Evolutionary conservation across 2,888 invertebrate genomes (phyloP).

Genomic region (Ectemnius continuus): DNA sequence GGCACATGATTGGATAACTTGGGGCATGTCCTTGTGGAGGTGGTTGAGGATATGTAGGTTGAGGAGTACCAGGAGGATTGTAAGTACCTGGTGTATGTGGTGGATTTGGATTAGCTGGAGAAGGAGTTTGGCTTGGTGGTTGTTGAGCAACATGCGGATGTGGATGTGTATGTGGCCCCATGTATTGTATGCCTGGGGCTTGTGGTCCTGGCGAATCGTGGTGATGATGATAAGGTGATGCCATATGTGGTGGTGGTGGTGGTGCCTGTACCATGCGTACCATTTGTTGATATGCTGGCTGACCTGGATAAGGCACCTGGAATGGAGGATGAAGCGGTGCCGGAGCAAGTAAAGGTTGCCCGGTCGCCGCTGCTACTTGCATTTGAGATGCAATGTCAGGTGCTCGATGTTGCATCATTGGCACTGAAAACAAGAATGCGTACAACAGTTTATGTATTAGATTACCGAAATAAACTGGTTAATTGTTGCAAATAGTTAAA

Average conservation of each 20-base stretch:
- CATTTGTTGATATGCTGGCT: conserved; percentile 79
- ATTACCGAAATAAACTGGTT: not conserved
- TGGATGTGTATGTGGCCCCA: conserved; percentile 79
- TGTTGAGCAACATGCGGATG: conserved; percentile 74
- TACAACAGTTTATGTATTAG: not conserved
- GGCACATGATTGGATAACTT: conserved; percentile 82
- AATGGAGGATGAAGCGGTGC: conserved; percentile 86
- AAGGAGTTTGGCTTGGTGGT: conserved; percentile 75
- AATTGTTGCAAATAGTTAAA: not conserved
- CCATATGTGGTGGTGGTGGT: conserved; percentile 72
- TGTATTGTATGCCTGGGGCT: conserved; percentile 80
- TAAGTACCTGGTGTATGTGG: conserved; percentile 81
- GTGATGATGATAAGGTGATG: conserved; percentile 76
- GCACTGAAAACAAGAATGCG: conserved; percentile 67
- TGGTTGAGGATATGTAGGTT: conserved; percentile 81
- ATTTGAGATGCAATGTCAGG: conserved; percentile 85
- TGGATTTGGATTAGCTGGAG: conserved; percentile 77
- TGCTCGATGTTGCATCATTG: conserved; percentile 77
- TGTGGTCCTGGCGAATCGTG: conserved; percentile 81
- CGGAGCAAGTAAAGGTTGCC: conserved; percentile 90
- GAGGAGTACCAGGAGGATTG: conserved; percentile 78
- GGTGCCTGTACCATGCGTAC: conserved; percentile 77
- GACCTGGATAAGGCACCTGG: conserved; percentile 83
- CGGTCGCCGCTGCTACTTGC: conserved; percentile 88
- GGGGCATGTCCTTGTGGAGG: conserved; percentile 80